These are phyloP conservation scores for Ciconia nigra DNA, from an alignment of 2,797 vertebrate genomes.

Conservation along the genomic window DNA sequence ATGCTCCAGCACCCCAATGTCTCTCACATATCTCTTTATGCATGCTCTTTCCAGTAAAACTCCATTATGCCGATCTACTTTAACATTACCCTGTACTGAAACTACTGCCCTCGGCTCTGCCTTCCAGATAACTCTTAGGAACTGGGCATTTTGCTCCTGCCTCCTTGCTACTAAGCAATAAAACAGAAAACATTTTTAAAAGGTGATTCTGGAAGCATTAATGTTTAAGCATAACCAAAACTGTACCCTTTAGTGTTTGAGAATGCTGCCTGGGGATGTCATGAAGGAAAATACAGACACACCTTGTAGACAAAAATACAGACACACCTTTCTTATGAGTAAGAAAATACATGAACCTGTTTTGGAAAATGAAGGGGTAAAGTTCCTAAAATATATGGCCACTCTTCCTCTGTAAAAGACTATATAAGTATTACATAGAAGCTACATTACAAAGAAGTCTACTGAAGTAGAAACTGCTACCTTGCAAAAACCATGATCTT, in stretches of 20 bases:
- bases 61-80: background rate
- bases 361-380: background rate
- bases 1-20: background rate
- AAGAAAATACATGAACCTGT: background rate
- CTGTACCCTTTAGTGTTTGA: background rate
- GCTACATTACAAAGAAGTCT: background rate
- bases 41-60: background rate
- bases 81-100: background rate
- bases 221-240: background rate
- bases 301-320: background rate
- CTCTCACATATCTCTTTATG: background rate
- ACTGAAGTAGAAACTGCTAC: background rate
- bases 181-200: background rate
- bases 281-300: background rate
- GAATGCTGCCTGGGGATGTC: background rate
- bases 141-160: background rate
- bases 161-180: background rate
- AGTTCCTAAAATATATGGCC: background rate
- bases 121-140: background rate
- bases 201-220: background rate
- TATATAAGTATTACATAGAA: accelerated
- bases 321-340: background rate
- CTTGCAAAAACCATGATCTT: background rate
- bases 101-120: background rate
- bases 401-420: background rate